phyloP scores from a whole-genome alignment of 2,797 vertebrate species.

The Prunella strophiata region DNA sequence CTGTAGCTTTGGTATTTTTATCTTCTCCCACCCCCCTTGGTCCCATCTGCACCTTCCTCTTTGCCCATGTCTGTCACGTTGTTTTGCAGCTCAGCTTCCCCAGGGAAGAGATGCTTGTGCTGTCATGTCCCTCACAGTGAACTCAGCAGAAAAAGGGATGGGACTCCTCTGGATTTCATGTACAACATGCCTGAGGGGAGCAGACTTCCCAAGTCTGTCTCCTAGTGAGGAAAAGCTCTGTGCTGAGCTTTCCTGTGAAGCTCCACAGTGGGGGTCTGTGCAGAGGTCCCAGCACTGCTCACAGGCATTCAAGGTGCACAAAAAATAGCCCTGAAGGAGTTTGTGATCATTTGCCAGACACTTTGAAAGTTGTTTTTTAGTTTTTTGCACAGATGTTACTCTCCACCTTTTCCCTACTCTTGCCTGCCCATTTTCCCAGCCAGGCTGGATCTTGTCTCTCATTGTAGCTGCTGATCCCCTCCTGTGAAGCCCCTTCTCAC shows the following conservation, averaged over 20 bases:
- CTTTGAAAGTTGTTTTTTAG: background rate
- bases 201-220: background rate
- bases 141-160: background rate
- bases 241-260: background rate
- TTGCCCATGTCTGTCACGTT: background rate
- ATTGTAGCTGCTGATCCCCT: rapidly evolving
- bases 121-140: background rate
- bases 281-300: background rate
- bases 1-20: background rate
- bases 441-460: background rate
- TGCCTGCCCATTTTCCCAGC: background rate
- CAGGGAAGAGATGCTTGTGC: background rate
- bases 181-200: background rate
- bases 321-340: background rate
- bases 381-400: background rate
- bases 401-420: background rate
- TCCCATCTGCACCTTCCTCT: background rate
- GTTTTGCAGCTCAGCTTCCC: background rate
- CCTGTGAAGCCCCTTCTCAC: background rate
- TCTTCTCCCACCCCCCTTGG: background rate
- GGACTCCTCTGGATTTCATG: background rate
- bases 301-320: background rate
- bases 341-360: background rate
- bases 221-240: background rate
- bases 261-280: rapidly evolving